Conservation (phyloP, 2,888 invertebrate genomes). For the Caradrina kadenii region DNA sequence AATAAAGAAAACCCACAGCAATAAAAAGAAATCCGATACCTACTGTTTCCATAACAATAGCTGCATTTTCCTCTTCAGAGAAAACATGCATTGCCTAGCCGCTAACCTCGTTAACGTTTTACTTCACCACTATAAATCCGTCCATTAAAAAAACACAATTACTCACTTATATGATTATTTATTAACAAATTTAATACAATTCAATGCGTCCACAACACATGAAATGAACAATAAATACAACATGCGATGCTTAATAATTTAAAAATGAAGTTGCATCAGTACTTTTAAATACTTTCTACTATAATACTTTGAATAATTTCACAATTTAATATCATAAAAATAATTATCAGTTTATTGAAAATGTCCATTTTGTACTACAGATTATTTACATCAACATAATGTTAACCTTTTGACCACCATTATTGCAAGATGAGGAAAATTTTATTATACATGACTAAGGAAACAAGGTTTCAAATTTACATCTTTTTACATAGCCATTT, state of each 20-base stretch:
- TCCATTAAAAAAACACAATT: constrained; percentile 44
- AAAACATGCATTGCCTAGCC: constrained; percentile 7
- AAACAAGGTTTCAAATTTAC: constrained; percentile 21
- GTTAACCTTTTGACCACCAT: constrained; percentile 48
- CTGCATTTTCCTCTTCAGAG: not conserved
- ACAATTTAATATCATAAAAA: constrained; percentile 52
- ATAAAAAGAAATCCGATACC: not conserved
- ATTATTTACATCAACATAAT: constrained; percentile 33
- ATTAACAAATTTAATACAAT: constrained; percentile 66
- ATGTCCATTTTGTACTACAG: constrained; percentile 60
- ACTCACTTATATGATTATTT: constrained; percentile 59
- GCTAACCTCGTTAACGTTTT: not conserved
- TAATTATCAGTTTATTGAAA: constrained; percentile 57
- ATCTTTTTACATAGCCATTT: constrained; percentile 42
- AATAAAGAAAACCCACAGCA: not conserved
- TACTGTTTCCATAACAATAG: constrained; percentile 4
- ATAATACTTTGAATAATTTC: constrained; percentile 72
- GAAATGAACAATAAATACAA: constrained; percentile 73
- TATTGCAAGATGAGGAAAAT: constrained; percentile 38
- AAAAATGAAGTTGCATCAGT: constrained; percentile 56
- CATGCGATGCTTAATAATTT: constrained; percentile 68
- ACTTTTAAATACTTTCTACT: constrained; percentile 69
- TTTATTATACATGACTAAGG: constrained; percentile 3
- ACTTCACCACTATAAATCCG: not conserved
- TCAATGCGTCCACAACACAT: constrained; percentile 58